phyloP scores from a whole-genome alignment of 2,888 invertebrate genomes.

The Erebia ligea region DNA sequence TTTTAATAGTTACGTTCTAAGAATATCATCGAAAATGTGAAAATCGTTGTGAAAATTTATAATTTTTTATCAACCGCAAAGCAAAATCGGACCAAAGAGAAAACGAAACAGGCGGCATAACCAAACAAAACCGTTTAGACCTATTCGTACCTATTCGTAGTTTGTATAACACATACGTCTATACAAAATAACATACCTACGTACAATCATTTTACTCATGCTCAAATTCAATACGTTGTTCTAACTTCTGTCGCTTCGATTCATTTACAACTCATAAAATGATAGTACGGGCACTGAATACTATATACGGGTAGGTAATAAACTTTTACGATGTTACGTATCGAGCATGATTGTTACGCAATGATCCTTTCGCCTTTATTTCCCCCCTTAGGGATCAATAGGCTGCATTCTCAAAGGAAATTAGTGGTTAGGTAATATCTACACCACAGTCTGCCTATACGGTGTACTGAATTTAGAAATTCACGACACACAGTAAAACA shows the following conservation, averaged over 20 bases:
- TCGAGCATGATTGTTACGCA: constrained; percentile 42
- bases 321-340: constrained; percentile 50
- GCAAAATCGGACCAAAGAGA: too few species aligned
- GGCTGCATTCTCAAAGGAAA: constrained; percentile 54
- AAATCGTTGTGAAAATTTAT: too few species aligned
- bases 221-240: background rate
- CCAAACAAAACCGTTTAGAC: too few species aligned
- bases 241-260: background rate
- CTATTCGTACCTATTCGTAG: too few species aligned
- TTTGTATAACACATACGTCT: background rate
- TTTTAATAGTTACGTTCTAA: too few species aligned
- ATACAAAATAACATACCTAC: background rate
- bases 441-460: background rate
- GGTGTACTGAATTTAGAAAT: constrained; percentile 21
- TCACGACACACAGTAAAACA: background rate
- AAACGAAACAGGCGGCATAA: too few species aligned
- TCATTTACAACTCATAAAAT: constrained; percentile 17
- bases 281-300: constrained; percentile 32
- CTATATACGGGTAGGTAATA: constrained; percentile 41
- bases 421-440: constrained; percentile 46
- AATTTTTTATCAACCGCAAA: too few species aligned
- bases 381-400: constrained; percentile 49
- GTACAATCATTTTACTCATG: background rate
- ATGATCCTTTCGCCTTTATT: constrained; percentile 46
- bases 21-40: too few species aligned